A percentile compares a stretch with the other conserved stretches of the same genome.
These are phyloP conservation scores for Oophaga sylvatica DNA, from an alignment of 2,797 vertebrate species.

Conservation along the genomic window DNA sequence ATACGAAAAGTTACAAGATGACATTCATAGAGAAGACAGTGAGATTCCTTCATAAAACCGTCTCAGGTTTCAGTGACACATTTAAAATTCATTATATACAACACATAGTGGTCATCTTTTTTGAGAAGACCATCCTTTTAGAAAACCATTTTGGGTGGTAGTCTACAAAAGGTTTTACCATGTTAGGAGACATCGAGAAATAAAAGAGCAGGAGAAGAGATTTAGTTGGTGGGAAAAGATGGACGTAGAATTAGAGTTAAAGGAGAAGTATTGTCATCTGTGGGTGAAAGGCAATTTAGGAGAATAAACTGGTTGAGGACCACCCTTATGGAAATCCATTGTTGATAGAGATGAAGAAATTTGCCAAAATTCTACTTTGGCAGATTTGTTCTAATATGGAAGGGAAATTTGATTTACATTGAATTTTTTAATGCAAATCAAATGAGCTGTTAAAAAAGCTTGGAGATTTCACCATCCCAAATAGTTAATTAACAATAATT, in stretches of 20 bases:
- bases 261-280: background rate
- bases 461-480: too few relatives aligned
- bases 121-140: background rate
- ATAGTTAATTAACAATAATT: too few relatives aligned
- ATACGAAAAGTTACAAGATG: background rate
- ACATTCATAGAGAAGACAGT: background rate
- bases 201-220: background rate
- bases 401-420: too few relatives aligned
- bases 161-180: background rate
- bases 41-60: background rate
- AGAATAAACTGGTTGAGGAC: background rate
- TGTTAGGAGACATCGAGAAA: background rate
- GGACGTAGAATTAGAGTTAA: background rate
- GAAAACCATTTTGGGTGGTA: background rate
- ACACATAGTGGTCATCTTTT: background rate
- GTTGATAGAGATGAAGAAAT: background rate
- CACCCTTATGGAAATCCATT: background rate
- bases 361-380: too few relatives aligned
- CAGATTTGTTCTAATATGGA: too few relatives aligned
- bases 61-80: background rate
- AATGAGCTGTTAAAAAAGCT: too few relatives aligned
- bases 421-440: too few relatives aligned
- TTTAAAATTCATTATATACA: background rate
- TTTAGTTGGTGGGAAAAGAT: background rate
- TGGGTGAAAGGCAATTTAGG: background rate